These are phyloP conservation scores for Yponomeuta malinellus DNA, from an alignment of 2,888 invertebrate genomes.

Conservation along the genomic window DNA sequence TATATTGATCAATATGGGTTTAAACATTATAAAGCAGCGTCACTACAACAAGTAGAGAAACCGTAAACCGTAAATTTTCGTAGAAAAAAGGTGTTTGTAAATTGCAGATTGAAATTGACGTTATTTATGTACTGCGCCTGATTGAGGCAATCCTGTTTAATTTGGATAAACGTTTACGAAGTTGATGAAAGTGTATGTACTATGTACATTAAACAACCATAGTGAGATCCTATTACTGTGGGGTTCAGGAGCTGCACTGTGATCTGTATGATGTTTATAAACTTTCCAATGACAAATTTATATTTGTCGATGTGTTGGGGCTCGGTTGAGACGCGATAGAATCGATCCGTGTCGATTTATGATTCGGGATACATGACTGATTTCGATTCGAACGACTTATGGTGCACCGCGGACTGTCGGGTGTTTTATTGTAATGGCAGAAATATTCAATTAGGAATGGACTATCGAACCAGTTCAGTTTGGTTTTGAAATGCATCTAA, in stretches of 20 bases:
- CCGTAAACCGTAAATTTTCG: too few relatives aligned
- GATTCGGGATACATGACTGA: conserved; percentile 54
- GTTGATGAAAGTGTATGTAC: too few relatives aligned
- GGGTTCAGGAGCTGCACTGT: neutral
- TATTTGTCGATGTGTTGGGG: conserved; percentile 57
- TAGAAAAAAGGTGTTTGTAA: too few relatives aligned
- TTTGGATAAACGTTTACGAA: too few relatives aligned
- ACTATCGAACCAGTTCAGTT: conserved; percentile 28
- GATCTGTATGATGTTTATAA: neutral
- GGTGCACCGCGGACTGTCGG: conserved; percentile 40
- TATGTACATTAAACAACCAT: too few relatives aligned
- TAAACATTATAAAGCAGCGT: too few relatives aligned
- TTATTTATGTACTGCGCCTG: too few relatives aligned
- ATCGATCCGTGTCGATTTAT: conserved; percentile 69
- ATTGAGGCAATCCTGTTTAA: too few relatives aligned
- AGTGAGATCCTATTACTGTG: neutral
- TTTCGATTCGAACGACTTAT: conserved; percentile 62
- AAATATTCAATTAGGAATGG: conserved; percentile 33
- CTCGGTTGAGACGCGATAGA: conserved; percentile 53
- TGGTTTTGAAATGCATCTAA: conserved; percentile 8
- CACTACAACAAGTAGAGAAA: too few relatives aligned
- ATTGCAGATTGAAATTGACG: too few relatives aligned
- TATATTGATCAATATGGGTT: too few relatives aligned
- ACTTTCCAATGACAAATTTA: conserved; percentile 65
- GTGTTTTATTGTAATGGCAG: conserved; percentile 38